These are phyloP conservation scores for Drosophila santomea DNA, from an alignment of 1,140 invertebrate genomes.

Conservation along the genomic window DNA sequence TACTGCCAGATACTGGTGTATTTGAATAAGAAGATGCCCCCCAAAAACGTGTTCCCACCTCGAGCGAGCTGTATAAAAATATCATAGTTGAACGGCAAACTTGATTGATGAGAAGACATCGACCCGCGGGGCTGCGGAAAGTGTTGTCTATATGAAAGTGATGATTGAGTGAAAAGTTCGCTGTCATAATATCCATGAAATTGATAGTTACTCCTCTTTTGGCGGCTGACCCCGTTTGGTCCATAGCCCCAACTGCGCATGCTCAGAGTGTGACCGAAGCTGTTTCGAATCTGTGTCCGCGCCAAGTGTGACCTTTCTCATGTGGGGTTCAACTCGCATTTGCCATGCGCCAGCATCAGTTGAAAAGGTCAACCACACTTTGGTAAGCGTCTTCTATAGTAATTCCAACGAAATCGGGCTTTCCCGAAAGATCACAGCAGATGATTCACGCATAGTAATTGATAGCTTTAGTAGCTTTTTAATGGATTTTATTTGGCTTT, in stretches of 20 bases:
- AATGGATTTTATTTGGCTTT: constrained; percentile 12
- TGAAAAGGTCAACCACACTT: constrained; percentile 38
- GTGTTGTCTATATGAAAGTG: constrained; percentile 22
- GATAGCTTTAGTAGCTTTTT: constrained; percentile 1
- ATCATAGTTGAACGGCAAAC: constrained; percentile 9
- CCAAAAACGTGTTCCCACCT: constrained; percentile 53
- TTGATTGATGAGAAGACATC: constrained; percentile 46
- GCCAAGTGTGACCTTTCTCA: constrained; percentile 48
- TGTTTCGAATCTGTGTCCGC: constrained; percentile 16
- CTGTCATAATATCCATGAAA: constrained; percentile 26
- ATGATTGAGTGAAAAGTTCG: constrained; percentile 25
- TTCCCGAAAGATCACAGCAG: background rate
- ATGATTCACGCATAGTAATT: constrained; percentile 19
- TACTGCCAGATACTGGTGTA: background rate
- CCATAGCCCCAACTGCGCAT: constrained; percentile 48
- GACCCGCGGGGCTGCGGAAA: constrained; percentile 10
- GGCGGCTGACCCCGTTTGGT: constrained; percentile 33
- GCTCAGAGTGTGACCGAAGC: constrained; percentile 43
- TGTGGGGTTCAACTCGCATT: constrained; percentile 33
- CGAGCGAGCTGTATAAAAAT: constrained; percentile 8
- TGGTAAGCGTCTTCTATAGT: background rate
- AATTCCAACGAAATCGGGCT: background rate
- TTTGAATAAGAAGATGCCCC: constrained; percentile 6
- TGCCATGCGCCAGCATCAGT: constrained; percentile 42
- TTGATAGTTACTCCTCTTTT: constrained; percentile 28